Percentiles rank a stretch among this genome's conserved stretches.
These are phyloP conservation scores for Muschampia plurimacula DNA, from an alignment of 2,888 invertebrate genomes.

Conservation along the genomic window DNA sequence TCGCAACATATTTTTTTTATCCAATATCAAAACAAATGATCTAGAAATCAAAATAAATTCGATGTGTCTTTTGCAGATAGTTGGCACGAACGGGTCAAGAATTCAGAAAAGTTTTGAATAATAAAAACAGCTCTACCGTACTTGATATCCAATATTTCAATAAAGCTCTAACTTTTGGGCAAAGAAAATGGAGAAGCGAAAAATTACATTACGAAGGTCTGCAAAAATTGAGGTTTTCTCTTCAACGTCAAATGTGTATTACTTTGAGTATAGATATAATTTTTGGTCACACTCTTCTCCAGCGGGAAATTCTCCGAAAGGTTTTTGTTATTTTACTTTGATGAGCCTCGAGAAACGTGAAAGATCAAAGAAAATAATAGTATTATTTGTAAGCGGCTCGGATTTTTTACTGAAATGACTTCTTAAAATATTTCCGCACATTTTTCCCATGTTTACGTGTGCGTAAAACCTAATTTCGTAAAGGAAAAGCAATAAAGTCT, in stretches of 20 bases:
- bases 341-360: slow-evolving; percentile 26
- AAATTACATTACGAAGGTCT: slow-evolving; percentile 81
- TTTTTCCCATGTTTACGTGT: neutral
- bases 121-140: slow-evolving; percentile 77
- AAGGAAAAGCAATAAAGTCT: slow-evolving; percentile 1
- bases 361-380: slow-evolving; percentile 22
- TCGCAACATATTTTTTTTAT: neutral
- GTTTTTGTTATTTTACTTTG: slow-evolving; percentile 38
- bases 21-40: neutral
- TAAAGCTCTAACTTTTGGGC: slow-evolving; percentile 76
- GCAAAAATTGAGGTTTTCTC: slow-evolving; percentile 70
- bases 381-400: slow-evolving; percentile 10
- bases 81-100: slow-evolving; percentile 55
- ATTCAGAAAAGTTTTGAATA: slow-evolving; percentile 71
- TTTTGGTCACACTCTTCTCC: slow-evolving; percentile 45
- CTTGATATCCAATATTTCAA: slow-evolving; percentile 84
- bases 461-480: neutral
- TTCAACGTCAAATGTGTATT: slow-evolving; percentile 59
- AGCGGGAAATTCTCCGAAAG: slow-evolving; percentile 42
- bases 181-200: slow-evolving; percentile 77
- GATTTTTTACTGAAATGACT: slow-evolving; percentile 11
- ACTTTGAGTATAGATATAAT: slow-evolving; percentile 51
- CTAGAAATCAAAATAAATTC: slow-evolving; percentile 61
- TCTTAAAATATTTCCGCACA: neutral
- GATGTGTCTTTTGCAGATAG: slow-evolving; percentile 60